Conservation (phyloP, 2,113 vertebrate species). For the Nothocercus nigrocapillus region DNA sequence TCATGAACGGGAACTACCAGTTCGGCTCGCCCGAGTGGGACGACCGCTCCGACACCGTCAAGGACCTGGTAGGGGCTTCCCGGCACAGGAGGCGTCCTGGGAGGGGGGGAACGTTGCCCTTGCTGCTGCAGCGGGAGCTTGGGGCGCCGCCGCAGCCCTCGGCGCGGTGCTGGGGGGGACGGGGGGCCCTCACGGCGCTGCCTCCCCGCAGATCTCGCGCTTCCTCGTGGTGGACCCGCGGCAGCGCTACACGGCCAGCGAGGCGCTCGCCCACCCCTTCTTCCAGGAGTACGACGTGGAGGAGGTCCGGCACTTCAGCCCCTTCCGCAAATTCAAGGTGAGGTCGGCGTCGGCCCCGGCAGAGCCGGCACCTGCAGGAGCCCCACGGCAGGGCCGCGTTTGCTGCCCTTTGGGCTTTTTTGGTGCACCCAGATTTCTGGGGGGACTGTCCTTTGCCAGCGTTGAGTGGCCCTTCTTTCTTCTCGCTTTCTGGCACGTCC, state of each 20-base stretch:
- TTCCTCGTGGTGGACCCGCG: slow-evolving; percentile 90
- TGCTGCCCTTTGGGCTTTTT: too few relatives aligned
- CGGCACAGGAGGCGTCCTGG: neutral
- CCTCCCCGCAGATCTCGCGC: slow-evolving; percentile 84
- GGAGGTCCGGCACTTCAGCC: slow-evolving; percentile 94
- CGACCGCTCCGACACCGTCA: slow-evolving; percentile 93
- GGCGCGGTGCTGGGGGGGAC: too few relatives aligned
- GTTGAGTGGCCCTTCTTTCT: neutral
- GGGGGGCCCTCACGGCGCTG: rapidly evolving
- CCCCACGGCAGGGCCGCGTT: rapidly evolving
- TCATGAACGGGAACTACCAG: slow-evolving; percentile 89
- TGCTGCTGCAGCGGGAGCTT: too few relatives aligned
- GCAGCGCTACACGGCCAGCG: slow-evolving; percentile 82
- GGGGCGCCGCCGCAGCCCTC: too few relatives aligned
- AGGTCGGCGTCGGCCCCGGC: neutral
- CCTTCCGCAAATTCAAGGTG: slow-evolving; percentile 94
- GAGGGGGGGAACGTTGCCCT: neutral
- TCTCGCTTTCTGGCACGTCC: neutral
- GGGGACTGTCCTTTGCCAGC: neutral
- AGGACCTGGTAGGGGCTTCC: slow-evolving; percentile 86
- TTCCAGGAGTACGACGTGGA: slow-evolving; percentile 94
- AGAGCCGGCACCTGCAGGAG: neutral
- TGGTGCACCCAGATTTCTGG: neutral
- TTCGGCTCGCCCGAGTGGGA: slow-evolving; percentile 95
- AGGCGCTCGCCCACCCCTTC: slow-evolving; percentile 92